These are phyloP conservation scores for Lasioglossum figueresi DNA, from an alignment of 2,888 invertebrate species.

Conservation along the genomic window DNA sequence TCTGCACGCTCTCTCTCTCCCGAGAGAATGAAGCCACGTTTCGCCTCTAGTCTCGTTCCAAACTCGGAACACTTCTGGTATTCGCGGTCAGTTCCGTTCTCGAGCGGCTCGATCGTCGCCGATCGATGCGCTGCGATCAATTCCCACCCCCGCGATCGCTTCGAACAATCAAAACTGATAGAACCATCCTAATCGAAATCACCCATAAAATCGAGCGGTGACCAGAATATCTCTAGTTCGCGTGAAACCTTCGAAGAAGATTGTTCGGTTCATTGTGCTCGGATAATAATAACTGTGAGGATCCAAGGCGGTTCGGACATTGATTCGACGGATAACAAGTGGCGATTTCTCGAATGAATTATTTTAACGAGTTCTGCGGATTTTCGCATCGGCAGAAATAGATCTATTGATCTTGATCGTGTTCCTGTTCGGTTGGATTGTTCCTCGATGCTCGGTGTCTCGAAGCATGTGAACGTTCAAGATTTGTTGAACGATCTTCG, in stretches of 20 bases:
- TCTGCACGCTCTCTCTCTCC: constrained; percentile 24
- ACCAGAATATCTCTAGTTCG: not conserved
- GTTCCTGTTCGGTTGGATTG: not conserved
- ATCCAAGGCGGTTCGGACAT: not conserved
- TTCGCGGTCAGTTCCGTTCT: constrained; percentile 63
- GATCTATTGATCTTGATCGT: not conserved
- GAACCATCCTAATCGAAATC: not conserved
- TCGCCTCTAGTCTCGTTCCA: constrained; percentile 67
- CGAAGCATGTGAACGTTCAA: not conserved
- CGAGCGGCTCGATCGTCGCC: constrained; percentile 12
- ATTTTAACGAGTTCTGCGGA: not conserved
- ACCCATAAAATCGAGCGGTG: not conserved
- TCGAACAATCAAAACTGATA: not conserved
- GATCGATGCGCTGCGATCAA: constrained; percentile 11
- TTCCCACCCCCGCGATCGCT: not conserved
- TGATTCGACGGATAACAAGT: not conserved
- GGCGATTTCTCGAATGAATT: not conserved
- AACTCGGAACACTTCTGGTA: constrained; percentile 65
- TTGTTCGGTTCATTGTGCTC: not conserved
- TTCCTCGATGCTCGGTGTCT: not conserved
- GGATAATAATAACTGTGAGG: not conserved
- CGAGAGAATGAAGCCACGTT: constrained; percentile 57
- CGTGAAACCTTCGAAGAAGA: not conserved
- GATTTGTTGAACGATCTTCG: not conserved
- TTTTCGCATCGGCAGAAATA: not conserved